Base-by-base conservation (phyloP, 2,888 invertebrate genomes). In the Abscondita cerata region DNA sequence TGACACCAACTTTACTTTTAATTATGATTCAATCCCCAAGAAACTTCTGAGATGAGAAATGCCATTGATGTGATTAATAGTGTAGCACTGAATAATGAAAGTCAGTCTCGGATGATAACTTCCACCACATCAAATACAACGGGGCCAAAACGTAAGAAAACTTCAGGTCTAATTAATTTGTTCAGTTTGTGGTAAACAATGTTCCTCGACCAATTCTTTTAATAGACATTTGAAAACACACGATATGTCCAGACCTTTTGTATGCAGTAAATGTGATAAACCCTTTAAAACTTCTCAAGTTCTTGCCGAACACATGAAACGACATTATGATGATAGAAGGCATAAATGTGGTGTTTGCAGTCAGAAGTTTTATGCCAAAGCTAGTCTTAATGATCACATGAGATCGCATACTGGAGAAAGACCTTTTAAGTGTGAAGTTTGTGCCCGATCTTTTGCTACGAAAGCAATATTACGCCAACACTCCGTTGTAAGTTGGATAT, bases 351-450 rank as follows among this genome's bases (percentile, higher is more conserved):
- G 62, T 5, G 20, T 70, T n/a, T 72, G 72, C 51, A 63, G 62
- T 6, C 67, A 68, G 25, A 72, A 71, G 62, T 72, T 69, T 62
- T 72, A 72, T 50, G 66, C 70, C 5, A 70, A 68, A 64, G 67
- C 70, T 1, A 71, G 67, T 55, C 48, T 72, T 11, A 70, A 63
- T 40, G 72, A 72, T 63, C 72, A 72, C 25, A 56, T 69, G 57
- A 52, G 72, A 58, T 70, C 70, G 38, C 78, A 78, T 55, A 75
- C 76, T 2, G 75, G 82, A n/a, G 83, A 83, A 31, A 84, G 82
- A 63, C 84, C 82, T 25, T 84, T 81, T 68, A 83, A 82, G 53
- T 87, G 87, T 65, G 59, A 65, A 18, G 55, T 74, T 1, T 77
- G 56, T 63, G 66, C n/a, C 8, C 47, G 66, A 36, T 46, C 66